Conservation (phyloP, 2,797 vertebrate species). For the Leucoraja ocellata region DNA sequence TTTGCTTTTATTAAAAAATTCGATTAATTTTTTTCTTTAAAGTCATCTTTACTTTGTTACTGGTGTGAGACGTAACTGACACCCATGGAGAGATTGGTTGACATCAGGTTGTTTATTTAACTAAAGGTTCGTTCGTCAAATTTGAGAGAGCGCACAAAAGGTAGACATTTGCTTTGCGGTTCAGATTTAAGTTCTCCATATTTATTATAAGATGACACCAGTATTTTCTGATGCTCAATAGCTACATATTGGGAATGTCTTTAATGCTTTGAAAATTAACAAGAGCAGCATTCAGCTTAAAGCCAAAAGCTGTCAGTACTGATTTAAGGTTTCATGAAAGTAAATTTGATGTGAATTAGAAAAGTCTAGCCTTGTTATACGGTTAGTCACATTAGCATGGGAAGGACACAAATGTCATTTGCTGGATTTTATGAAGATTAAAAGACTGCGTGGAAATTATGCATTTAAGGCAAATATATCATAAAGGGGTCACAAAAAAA, state of each 20-base stretch:
- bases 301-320: constrained; percentile 36
- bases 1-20: constrained; percentile 30
- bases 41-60: constrained; percentile 11
- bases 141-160: background rate
- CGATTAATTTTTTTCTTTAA: constrained; percentile 1
- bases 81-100: background rate
- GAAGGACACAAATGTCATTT: constrained; percentile 38
- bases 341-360: constrained; percentile 37
- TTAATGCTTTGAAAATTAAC: constrained; percentile 36
- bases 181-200: background rate
- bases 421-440: constrained; percentile 26
- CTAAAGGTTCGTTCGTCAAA: constrained; percentile 2
- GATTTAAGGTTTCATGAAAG: constrained; percentile 37
- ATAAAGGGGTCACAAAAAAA: background rate
- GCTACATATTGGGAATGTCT: constrained; percentile 28
- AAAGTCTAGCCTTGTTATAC: constrained; percentile 35
- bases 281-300: constrained; percentile 37
- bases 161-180: background rate
- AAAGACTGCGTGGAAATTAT: constrained; percentile 4
- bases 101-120: background rate
- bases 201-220: constrained; percentile 30
- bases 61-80: background rate
- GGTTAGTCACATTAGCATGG: constrained; percentile 38
- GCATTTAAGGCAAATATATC: background rate
- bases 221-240: constrained; percentile 10